Base-by-base conservation (phyloP, 1,140 invertebrate species). In the Scaptomyza pallida region DNA sequence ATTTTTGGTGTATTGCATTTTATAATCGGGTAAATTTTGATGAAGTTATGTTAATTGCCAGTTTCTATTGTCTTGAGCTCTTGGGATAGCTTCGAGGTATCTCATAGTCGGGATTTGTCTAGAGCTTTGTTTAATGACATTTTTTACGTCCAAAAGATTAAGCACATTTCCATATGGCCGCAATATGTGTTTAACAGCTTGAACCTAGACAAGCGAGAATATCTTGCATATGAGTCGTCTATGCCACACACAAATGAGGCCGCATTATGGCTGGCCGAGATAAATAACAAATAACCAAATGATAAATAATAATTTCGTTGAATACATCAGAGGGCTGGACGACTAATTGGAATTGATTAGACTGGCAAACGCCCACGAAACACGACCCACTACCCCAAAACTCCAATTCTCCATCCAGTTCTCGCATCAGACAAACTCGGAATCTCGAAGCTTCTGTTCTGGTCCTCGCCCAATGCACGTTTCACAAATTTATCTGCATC, bases 281-380 rank as follows among this genome's bases (percentile, higher is more conserved):
- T 85, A 86, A 86, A 82, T 89, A 89, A 70, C 57, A 73, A 82
- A 82, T 88, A 88, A 54, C 59, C 75, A 79, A 86, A 90, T 90
- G 86, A 90, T 90, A 88, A 90, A 90, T 90, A 90, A 89, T 90
- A 90, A 90, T 90, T 90, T 81, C 44, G 56, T 54, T 61, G 74
- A 89, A 90, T 90, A 81, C 88, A 90, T 90, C 88, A 82, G 88
- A 90, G 88, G 78, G 89, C 79, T 57, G 88, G 77, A 51, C 71
- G 74, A 55, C 82, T 90, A 90, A 90, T 90, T 90, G 89, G 89
- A 90, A 90, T 90, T 90, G 89, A 90, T 90, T 90, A 90, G 79
- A 77, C 70, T 62, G 26, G 67, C 68, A 76, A 30, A 60, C 69
- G 71, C 56, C 72, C 73, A 59, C 43, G 40, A 60, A 65, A 50